Conservation (phyloP, 2,113 vertebrate genomes). For the Lagopus leucura region DNA sequence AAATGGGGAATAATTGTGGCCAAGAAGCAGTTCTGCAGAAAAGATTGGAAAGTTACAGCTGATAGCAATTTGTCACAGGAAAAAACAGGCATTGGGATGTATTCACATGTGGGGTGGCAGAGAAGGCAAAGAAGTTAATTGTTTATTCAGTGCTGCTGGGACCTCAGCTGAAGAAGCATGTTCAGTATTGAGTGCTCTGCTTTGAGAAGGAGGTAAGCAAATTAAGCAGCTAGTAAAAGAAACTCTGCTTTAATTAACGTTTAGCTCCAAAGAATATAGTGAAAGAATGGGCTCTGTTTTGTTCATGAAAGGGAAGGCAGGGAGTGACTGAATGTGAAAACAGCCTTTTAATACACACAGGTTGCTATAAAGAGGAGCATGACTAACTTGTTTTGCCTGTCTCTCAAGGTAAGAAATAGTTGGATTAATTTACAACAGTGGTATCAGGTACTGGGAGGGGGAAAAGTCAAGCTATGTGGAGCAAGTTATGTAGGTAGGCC, state of each 20-base stretch:
- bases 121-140: neutral
- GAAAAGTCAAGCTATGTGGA: neutral
- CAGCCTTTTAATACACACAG: rapidly evolving
- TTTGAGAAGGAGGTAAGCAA: neutral
- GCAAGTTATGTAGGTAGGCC: neutral
- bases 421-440: neutral
- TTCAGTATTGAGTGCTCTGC: neutral
- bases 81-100: neutral
- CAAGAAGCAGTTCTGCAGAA: neutral
- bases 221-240: neutral
- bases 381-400: neutral
- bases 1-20: constrained; percentile 61
- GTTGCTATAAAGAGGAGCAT: neutral
- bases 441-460: neutral
- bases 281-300: neutral
- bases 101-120: neutral
- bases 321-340: neutral
- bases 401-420: neutral
- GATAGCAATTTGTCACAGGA: constrained; percentile 58
- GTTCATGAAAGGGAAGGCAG: neutral
- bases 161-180: neutral
- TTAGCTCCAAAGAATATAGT: neutral
- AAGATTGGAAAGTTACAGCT: constrained; percentile 34
- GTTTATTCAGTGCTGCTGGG: neutral
- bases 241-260: neutral